Evolutionary conservation across 2,797 vertebrate species (phyloP).

Genomic region (Eutrigla gurnardus): DNA sequence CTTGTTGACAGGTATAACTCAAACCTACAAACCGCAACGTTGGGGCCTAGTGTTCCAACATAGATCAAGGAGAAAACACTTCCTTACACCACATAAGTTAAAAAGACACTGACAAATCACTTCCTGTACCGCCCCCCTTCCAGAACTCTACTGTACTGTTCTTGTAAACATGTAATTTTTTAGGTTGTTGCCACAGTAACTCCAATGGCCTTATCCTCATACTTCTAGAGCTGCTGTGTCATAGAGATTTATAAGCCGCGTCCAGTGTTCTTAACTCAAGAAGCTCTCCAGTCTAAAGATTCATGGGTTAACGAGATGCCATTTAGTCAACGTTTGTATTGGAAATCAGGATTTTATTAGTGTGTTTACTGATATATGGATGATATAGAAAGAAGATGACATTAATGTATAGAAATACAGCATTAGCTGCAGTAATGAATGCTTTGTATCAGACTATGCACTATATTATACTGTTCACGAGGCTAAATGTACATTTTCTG

Average conservation of each 20-base stretch:
- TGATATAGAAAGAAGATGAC: not conserved
- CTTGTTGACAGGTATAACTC: slow-evolving; percentile 59
- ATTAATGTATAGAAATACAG: not conserved
- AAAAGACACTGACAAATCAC: slow-evolving; percentile 10
- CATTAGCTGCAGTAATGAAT: not conserved
- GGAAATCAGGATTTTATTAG: not conserved
- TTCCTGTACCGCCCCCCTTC: not conserved
- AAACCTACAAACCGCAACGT: slow-evolving; percentile 41
- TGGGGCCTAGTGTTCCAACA: slow-evolving; percentile 55
- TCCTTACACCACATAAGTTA: slow-evolving; percentile 2
- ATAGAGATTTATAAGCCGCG: not conserved
- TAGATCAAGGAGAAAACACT: slow-evolving; percentile 14
- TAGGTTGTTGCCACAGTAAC: slow-evolving; percentile 19
- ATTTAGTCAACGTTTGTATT: slow-evolving; percentile 4
- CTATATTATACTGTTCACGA: too few species aligned
- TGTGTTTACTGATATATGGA: not conserved
- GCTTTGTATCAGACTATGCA: not conserved
- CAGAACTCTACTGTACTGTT: slow-evolving; percentile 28
- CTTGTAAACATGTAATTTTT: slow-evolving; percentile 30
- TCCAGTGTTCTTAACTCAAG: too few species aligned
- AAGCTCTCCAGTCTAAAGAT: not conserved
- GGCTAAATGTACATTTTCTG: not conserved
- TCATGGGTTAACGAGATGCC: not conserved
- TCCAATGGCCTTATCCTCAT: slow-evolving; percentile 17
- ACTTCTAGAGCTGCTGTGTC: not conserved